Percentiles rank a stretch among this genome's conserved stretches.
These are phyloP conservation scores for Lutjanus argentimaculatus DNA, from an alignment of 2,797 vertebrate genomes.

Conservation along the genomic window DNA sequence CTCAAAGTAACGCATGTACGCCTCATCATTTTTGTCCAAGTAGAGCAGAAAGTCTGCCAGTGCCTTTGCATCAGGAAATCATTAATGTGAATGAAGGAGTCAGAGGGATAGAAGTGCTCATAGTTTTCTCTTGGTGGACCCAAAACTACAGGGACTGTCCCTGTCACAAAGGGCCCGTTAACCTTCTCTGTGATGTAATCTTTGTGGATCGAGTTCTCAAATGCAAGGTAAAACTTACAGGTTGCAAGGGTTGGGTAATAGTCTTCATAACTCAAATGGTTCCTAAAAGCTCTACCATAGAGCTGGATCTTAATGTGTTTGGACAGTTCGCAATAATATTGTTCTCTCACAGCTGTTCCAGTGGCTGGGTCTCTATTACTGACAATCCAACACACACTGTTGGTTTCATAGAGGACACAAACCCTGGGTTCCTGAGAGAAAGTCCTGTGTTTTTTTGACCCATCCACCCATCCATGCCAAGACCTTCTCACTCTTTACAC, in stretches of 20 bases:
- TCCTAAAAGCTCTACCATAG: conserved; percentile 85
- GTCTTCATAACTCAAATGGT: conserved; percentile 83
- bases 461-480: too few species aligned
- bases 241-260: conserved; percentile 89
- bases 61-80: conserved; percentile 89
- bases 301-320: conserved; percentile 89
- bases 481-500: too few species aligned
- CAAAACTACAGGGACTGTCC: conserved; percentile 91
- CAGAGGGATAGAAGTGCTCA: conserved; percentile 89
- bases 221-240: conserved; percentile 94
- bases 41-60: conserved; percentile 88
- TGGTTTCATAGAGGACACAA: too few species aligned
- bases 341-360: conserved; percentile 41
- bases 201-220: conserved; percentile 92
- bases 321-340: conserved; percentile 88
- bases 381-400: conserved; percentile 90
- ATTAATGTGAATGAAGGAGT: conserved; percentile 92
- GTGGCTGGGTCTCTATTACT: conserved; percentile 85
- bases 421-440: too few species aligned
- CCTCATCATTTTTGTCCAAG: conserved; percentile 87
- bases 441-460: too few species aligned
- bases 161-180: conserved; percentile 89
- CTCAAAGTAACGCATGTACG: conserved; percentile 89
- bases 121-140: conserved; percentile 92
- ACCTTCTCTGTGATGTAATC: conserved; percentile 94